These are phyloP conservation scores for Cottus gobio DNA, from an alignment of 2,113 vertebrate genomes.

Conservation along the genomic window DNA sequence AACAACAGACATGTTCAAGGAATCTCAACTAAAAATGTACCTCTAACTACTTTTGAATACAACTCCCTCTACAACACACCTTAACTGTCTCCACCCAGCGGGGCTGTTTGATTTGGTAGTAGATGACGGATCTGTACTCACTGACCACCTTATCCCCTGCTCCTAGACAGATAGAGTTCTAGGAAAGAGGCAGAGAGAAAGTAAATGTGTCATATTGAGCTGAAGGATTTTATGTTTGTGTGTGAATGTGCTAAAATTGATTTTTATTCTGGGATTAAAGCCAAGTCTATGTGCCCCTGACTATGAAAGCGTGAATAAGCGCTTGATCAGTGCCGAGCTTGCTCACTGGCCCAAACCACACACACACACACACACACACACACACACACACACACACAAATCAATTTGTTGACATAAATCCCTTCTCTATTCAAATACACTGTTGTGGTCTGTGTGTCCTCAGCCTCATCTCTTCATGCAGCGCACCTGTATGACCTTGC, in stretches of 20 bases:
- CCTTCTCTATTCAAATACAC: constrained; percentile 2
- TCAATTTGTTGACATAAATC: neutral
- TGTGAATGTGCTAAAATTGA: constrained; percentile 19
- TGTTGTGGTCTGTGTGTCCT: neutral
- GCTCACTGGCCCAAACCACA: constrained; percentile 16
- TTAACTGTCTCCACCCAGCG: constrained; percentile 98
- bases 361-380: neutral
- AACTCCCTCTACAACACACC: constrained; percentile 76
- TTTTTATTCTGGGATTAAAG: constrained; percentile 40
- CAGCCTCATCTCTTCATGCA: neutral
- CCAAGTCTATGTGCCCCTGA: constrained; percentile 16
- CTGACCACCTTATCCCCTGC: constrained; percentile 92
- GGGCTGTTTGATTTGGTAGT: constrained; percentile 97
- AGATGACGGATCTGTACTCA: constrained; percentile 94
- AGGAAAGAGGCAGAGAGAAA: constrained; percentile 28
- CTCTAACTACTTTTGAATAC: neutral
- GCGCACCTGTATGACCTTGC: constrained; percentile 90
- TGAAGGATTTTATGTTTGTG: constrained; percentile 29
- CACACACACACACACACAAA: neutral
- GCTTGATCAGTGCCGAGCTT: constrained; percentile 30
- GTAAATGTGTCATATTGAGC: constrained; percentile 26
- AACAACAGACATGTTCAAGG: neutral
- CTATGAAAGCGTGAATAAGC: constrained; percentile 42
- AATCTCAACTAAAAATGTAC: neutral
- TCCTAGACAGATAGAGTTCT: constrained; percentile 93